Evolutionary conservation across 2,888 invertebrate species (phyloP), one percentile per base, ranked within the genome.

Genomic region (Drosophila diplacantha): DNA sequence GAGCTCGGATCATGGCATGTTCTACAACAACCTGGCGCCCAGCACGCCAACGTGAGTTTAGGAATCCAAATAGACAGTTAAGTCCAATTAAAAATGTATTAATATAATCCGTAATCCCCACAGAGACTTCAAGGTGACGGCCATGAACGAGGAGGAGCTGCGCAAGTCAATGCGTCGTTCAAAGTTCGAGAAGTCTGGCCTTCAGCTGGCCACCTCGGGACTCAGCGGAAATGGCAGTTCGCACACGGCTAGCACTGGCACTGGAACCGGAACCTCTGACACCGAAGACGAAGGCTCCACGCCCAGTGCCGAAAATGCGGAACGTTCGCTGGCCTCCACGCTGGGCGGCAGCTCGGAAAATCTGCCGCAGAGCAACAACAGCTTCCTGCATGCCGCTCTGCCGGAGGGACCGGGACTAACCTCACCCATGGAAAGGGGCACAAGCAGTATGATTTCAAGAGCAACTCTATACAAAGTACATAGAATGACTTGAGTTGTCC

Each of bases 91-190:
- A 12, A 32, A 14, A 39, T 22, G 5, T 0, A 9, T 16, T 12
- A 5, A 3, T 16, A 0, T 29, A 11, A 11, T 22, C 14, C 16
- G 6, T 20, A 12, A 26, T 20, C 2, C 31, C 44, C 29, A 20
- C 43, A 94, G 94, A 62, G 95, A 95, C 83, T 96, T 95, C 85
- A 94, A 94, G 83, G 95, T 96, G 38, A 95, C 94, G 84, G 95
- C 95, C 55, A 95, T 96, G 92, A 95, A 96, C 83, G 94, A 93
- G 1, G 94, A 95, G 35, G 95, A 95, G 83, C 88, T 96, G 60
- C 90, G 95, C 2, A 93, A 93, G 87, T 95, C 94, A 0, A 91
- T 93, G 81, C 89, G 94, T 2, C 91, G 93, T 31, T 90, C 91
- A 34, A 93, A 93, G 85, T 91, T 93, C 43, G 91, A 92, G 84